These are phyloP conservation scores for Aproaerema taeniolella DNA, from an alignment of 2,888 invertebrate genomes.

Conservation along the genomic window DNA sequence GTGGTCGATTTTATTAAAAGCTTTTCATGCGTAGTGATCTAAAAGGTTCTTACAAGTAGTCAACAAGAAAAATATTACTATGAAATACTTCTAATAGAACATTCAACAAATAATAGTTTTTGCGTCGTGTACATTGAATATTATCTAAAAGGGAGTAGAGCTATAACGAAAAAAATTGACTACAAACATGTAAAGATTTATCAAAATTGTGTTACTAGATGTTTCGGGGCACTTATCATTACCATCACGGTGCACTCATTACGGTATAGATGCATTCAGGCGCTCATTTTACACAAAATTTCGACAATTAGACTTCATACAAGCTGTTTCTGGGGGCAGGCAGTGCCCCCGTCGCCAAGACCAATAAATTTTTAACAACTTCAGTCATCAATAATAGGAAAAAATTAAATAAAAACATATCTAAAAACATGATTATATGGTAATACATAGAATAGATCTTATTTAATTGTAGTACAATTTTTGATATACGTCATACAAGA, in stretches of 20 bases:
- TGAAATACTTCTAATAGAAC: constrained; percentile 44
- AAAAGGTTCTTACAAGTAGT: constrained; percentile 68
- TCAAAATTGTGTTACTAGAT: constrained; percentile 49
- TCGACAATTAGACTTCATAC: not conserved
- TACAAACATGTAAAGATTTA: constrained; percentile 68
- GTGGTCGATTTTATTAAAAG: constrained; percentile 40
- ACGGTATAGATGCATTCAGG: too few relatives aligned
- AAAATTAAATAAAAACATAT: too few relatives aligned
- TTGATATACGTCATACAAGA: too few relatives aligned
- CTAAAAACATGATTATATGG: too few relatives aligned
- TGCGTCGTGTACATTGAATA: constrained; percentile 37
- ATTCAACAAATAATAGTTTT: constrained; percentile 43
- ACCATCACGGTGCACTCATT: too few relatives aligned
- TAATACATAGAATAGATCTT: too few relatives aligned
- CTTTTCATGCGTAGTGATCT: constrained; percentile 42
- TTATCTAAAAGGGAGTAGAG: constrained; percentile 57
- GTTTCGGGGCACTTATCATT: too few relatives aligned
- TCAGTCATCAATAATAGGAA: too few relatives aligned
- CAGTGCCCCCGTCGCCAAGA: too few relatives aligned
- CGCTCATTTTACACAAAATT: not conserved
- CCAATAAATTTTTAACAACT: too few relatives aligned
- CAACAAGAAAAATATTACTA: constrained; percentile 66
- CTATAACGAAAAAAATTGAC: constrained; percentile 50
- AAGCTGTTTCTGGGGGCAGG: too few relatives aligned
- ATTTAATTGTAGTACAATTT: too few relatives aligned